Percentiles rank a stretch among this genome's conserved stretches.
These are phyloP conservation scores for Temnothorax unifasciatus DNA, from an alignment of 2,888 invertebrate genomes.

Conservation along the genomic window DNA sequence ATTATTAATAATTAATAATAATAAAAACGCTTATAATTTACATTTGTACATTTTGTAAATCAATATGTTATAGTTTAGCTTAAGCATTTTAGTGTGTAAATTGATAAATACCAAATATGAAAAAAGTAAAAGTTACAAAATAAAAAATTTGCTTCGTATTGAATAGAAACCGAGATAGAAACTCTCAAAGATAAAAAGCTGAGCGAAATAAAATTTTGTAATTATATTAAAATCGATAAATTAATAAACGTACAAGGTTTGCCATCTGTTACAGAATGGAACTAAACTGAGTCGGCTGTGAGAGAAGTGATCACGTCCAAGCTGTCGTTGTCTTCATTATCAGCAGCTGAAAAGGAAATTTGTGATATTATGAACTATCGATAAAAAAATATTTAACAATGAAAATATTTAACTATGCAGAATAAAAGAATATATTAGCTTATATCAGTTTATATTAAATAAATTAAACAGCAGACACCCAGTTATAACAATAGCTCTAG, in stretches of 20 bases:
- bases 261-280: slow-evolving; percentile 25
- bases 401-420: neutral
- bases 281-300: neutral
- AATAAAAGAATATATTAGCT: slow-evolving; percentile 7
- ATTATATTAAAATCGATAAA: neutral
- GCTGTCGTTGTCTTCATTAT: neutral
- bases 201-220: neutral
- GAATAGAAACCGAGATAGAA: no score
- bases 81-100: neutral
- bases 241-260: slow-evolving; percentile 26
- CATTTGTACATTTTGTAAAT: neutral
- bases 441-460: neutral
- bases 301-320: neutral
- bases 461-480: neutral
- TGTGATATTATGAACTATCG: neutral
- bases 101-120: neutral
- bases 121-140: neutral
- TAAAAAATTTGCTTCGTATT: neutral
- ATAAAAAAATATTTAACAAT: neutral
- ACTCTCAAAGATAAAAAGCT: neutral
- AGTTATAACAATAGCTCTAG: neutral
- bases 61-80: neutral
- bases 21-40: neutral
- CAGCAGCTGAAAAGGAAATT: slow-evolving; percentile 16
- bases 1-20: neutral